Percentiles rank a stretch among this genome's conserved stretches.
These are phyloP conservation scores for Scelioninae gen. 1 DNA, from an alignment of 2,888 invertebrate genomes.

Conservation along the genomic window DNA sequence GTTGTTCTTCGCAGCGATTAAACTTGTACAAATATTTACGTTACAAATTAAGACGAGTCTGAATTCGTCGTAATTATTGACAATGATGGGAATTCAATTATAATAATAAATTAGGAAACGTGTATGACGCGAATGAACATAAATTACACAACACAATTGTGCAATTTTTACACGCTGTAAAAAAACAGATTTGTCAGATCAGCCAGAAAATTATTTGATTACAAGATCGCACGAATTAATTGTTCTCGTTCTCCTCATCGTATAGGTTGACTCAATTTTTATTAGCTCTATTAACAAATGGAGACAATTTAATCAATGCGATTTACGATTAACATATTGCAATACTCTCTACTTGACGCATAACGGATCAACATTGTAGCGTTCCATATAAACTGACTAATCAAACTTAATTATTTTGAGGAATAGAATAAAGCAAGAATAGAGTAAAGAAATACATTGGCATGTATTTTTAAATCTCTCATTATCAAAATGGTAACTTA, in stretches of 20 bases:
- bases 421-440: background rate
- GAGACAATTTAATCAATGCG: constrained; percentile 38
- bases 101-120: constrained; percentile 14
- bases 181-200: constrained; percentile 22
- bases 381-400: no score
- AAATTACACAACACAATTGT: constrained; percentile 40
- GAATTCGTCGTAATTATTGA: background rate
- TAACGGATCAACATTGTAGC: background rate
- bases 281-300: constrained; percentile 25
- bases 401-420: background rate
- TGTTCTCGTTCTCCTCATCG: constrained; percentile 21
- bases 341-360: background rate
- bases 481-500: no score
- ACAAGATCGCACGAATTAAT: constrained; percentile 27
- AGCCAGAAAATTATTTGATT: constrained; percentile 32
- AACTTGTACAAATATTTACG: background rate
- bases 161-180: constrained; percentile 24
- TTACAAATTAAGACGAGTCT: background rate
- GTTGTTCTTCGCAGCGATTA: background rate
- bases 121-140: background rate
- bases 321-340: constrained; percentile 31
- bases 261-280: constrained; percentile 27
- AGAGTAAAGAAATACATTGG: background rate
- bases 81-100: background rate
- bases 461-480: no score